Percentiles rank a stretch among this genome's conserved stretches.
phyloP scores from a whole-genome alignment of 2,797 vertebrate genomes.

The Tympanoctomys barrerae region DNA sequence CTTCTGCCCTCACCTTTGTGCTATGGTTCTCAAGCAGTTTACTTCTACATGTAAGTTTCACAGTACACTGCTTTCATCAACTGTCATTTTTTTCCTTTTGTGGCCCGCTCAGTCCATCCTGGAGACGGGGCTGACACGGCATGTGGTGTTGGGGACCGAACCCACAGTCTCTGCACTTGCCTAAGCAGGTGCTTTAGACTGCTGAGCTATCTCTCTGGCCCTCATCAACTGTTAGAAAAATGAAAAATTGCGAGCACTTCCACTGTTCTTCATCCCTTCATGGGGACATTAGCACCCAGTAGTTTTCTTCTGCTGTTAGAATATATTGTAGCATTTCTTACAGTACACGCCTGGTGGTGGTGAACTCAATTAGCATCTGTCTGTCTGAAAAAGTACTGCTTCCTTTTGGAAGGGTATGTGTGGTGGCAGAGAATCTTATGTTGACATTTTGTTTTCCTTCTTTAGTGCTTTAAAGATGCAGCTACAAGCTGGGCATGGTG shows the following conservation, averaged over 20 bases:
- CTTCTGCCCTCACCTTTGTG: not conserved
- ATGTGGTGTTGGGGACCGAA: too few relatives aligned
- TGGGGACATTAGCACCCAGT: not conserved
- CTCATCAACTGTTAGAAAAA: constrained; percentile 15
- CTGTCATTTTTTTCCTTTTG: not conserved
- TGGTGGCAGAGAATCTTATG: constrained; percentile 5
- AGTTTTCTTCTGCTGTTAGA: constrained; percentile 26
- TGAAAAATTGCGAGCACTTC: constrained; percentile 18
- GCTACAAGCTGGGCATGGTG: not conserved
- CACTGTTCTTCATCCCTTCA: constrained; percentile 31
- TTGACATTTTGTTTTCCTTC: not conserved
- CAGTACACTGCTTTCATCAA: not conserved
- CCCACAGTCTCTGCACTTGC: too few relatives aligned
- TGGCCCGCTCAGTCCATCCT: too few relatives aligned
- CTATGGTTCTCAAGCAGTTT: not conserved
- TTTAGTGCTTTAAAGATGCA: constrained; percentile 26
- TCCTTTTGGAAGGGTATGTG: constrained; percentile 1
- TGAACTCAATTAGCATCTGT: constrained; percentile 30
- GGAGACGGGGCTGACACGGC: too few relatives aligned
- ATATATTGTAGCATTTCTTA: not conserved
- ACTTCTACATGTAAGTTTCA: not conserved
- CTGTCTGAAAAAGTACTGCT: not conserved
- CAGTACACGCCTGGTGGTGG: not conserved
- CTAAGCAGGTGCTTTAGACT: too few relatives aligned
- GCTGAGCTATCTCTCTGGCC: too few relatives aligned